phyloP scores from a whole-genome alignment of 2,888 invertebrate species.

The Acholoe squamosa region DNA sequence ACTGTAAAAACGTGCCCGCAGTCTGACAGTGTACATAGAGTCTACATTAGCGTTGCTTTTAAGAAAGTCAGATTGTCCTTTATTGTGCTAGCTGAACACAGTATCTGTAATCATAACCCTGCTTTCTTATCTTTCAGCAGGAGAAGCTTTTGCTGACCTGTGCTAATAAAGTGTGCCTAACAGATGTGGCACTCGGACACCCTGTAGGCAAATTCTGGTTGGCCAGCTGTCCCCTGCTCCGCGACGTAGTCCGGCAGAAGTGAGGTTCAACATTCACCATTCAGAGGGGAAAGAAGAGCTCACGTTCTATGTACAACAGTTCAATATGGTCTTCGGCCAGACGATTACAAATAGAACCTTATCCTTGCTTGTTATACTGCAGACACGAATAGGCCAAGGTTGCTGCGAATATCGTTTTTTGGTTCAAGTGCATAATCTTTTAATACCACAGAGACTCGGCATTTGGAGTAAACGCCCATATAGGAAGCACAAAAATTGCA shows the following conservation, averaged over 20 bases:
- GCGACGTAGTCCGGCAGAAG: conserved; percentile 48
- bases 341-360: neutral
- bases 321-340: neutral
- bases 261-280: neutral
- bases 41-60: too few species aligned
- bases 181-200: conserved; percentile 32
- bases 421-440: neutral
- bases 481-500: too few species aligned
- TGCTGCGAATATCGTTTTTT: too few species aligned
- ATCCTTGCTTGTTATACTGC: neutral
- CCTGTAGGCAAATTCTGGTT: conserved; percentile 59
- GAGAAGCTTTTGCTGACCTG: conserved; percentile 55
- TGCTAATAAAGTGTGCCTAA: conserved; percentile 61
- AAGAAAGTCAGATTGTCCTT: too few species aligned
- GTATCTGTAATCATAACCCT: neutral
- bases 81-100: neutral
- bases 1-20: too few species aligned
- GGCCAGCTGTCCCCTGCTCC: conserved; percentile 50
- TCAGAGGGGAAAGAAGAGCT: too few species aligned
- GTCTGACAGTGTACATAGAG: too few species aligned
- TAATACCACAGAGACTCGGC: too few species aligned
- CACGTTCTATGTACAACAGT: neutral
- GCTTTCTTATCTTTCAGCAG: conserved; percentile 17
- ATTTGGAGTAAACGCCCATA: too few species aligned
- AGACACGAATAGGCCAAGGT: neutral